Base-by-base conservation (phyloP, 2,888 invertebrate species). In the Drosophila algonquin region DNA sequence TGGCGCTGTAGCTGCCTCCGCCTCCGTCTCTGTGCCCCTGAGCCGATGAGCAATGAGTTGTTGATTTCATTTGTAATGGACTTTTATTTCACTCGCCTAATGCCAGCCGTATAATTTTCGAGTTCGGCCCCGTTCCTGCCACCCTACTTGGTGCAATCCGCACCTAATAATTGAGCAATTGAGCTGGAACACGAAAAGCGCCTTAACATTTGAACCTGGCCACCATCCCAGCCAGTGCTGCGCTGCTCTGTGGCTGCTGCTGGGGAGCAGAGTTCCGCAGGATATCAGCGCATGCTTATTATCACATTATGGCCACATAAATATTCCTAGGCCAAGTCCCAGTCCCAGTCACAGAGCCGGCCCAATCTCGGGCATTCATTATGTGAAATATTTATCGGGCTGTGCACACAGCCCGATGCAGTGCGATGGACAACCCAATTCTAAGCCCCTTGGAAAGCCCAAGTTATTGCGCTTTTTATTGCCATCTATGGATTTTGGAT, bases 11-110 rank as follows among this genome's bases (percentile, higher is more conserved):
- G 69, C 53, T 32, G 24, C 35, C 40, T 46, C 7, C 45, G 45
- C n/a, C 46, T 27, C 56, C 10, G 50, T 32, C 30, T 27, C 35
- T 50, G 40, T 45, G 52, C 46, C 76, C 59, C 59, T 54, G 51
- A 52, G 73, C 80, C 87, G 80, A 85, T 87, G 86, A 85, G 89
- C 86, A 87, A 89, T 87, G 89, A 87, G 86, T 89, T 87, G 89
- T 89, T 89, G 86, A 87, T 87, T 87, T 77, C 86, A 87, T 87
- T 87, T 86, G 89, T 85, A 85, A 85, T 85, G 68, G 85, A 85
- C 89, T 88, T 85, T 89, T 85, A 85, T 85, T 89, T 85, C 89
- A 84, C 89, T 87, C 83, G 80, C 53, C 86, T 64, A 88, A 81
- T 81, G 77, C 69, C 87, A 73, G 79, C 67, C 61, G 64, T 88